A percentile compares a stretch with the other conserved stretches of the same genome.
Evolutionary conservation across 2,797 vertebrate species (phyloP).

Genomic region (Natrix natrix): DNA sequence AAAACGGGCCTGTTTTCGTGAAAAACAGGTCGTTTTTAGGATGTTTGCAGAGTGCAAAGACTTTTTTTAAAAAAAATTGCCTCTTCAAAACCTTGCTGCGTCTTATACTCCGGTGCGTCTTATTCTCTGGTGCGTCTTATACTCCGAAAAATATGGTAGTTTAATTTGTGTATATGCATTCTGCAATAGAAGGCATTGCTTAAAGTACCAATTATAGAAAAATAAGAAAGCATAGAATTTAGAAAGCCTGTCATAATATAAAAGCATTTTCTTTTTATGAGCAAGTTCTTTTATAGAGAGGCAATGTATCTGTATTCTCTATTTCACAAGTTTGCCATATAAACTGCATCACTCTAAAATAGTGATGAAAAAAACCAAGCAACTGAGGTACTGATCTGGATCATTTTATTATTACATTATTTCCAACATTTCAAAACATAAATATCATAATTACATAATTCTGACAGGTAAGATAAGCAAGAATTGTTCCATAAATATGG

Average conservation of each 20-base stretch:
- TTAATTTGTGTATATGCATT: not conserved
- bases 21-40: no score
- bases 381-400: not conserved
- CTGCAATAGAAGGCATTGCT: conserved; percentile 1
- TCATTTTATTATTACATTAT: not conserved
- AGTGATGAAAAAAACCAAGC: not conserved
- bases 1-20: no score
- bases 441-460: not conserved
- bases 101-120: no score
- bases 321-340: not conserved
- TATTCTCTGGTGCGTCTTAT: no score
- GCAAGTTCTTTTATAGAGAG: not conserved
- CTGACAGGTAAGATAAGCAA: not conserved
- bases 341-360: not conserved
- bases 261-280: not conserved
- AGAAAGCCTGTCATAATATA: not conserved
- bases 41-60: no score
- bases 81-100: no score
- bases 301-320: not conserved
- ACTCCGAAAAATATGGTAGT: not conserved
- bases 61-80: no score
- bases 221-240: not conserved
- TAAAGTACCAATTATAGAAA: not conserved
- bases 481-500: not conserved
- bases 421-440: not conserved